Conservation (phyloP, 2,888 invertebrate species). For the Apantesis nais region DNA sequence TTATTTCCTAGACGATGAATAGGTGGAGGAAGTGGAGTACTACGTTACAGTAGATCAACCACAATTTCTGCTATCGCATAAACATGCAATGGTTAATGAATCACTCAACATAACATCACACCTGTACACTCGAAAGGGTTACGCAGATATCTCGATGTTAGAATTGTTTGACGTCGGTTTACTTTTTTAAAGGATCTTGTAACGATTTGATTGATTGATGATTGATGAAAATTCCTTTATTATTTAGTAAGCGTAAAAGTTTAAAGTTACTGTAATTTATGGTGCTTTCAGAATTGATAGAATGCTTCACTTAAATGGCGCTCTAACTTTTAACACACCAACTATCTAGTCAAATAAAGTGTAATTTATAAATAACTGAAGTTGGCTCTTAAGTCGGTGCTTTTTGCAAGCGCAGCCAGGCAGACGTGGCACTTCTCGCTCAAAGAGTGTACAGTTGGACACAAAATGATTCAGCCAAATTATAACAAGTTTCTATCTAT, state of each 20-base stretch:
- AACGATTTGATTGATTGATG: no score
- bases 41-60: no score
- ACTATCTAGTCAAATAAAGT: background rate
- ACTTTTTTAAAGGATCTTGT: no score
- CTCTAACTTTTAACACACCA: background rate
- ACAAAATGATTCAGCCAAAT: background rate
- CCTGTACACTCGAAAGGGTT: no score
- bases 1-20: no score
- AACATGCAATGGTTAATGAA: no score
- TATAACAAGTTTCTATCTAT: background rate
- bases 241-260: background rate
- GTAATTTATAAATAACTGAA: conserved; percentile 11
- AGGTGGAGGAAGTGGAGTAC: no score
- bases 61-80: no score
- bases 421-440: conserved; percentile 3
- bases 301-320: background rate
- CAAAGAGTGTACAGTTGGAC: conserved; percentile 6
- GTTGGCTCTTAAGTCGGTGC: conserved; percentile 14
- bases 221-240: no score
- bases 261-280: background rate
- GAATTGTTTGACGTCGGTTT: no score
- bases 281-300: background rate
- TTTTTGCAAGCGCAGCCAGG: conserved; percentile 9
- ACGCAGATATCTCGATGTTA: no score
- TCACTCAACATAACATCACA: no score